These are phyloP conservation scores for Drosophila watanabei DNA, from an alignment of 1,140 invertebrate species.

Conservation along the genomic window DNA sequence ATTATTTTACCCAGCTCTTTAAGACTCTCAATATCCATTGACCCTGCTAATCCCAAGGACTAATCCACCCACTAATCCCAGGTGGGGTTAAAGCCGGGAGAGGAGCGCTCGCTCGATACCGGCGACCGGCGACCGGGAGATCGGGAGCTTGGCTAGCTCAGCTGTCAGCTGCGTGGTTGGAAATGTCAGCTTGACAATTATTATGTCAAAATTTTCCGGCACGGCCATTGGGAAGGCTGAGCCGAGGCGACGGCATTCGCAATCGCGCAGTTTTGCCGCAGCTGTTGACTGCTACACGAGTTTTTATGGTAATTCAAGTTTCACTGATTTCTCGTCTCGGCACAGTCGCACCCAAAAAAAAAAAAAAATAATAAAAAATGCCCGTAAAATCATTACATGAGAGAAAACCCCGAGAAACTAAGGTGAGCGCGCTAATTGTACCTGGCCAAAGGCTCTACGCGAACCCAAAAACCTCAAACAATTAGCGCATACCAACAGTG, in stretches of 20 bases:
- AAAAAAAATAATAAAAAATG: constrained; percentile 31
- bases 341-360: constrained; percentile 73
- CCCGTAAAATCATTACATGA: constrained; percentile 31
- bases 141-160: constrained; percentile 48
- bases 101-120: constrained; percentile 15
- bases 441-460: constrained; percentile 42
- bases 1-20: too few relatives aligned
- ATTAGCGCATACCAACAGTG: constrained; percentile 70
- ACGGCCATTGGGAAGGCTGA: constrained; percentile 62
- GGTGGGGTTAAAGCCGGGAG: constrained; percentile 27
- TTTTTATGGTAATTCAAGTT: constrained; percentile 85
- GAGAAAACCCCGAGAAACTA: constrained; percentile 63
- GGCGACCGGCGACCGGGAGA: background rate
- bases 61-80: constrained; percentile 24
- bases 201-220: constrained; percentile 83
- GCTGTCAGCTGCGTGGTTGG: constrained; percentile 82
- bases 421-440: constrained; percentile 60
- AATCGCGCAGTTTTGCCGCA: constrained; percentile 53
- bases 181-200: constrained; percentile 85
- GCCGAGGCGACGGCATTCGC: constrained; percentile 37
- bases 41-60: background rate
- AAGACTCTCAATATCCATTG: too few relatives aligned
- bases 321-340: constrained; percentile 77
- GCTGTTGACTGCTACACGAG: constrained; percentile 82
- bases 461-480: constrained; percentile 49